Evolutionary conservation across 92 coral and sea anemone species (phyloP).

Genomic region (Actinostola sp.): DNA sequence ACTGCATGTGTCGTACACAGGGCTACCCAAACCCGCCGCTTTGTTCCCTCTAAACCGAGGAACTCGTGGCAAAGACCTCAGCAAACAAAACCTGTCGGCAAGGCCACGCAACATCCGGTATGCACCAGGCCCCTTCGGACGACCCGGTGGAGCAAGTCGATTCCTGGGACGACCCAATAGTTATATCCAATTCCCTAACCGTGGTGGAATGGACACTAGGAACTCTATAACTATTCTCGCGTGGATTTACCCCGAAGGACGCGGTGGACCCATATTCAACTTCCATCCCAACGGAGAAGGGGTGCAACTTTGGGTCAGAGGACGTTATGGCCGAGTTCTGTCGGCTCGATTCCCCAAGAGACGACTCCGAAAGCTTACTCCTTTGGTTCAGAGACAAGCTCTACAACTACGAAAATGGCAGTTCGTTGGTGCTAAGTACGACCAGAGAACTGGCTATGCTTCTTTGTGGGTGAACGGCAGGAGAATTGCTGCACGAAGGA

Average conservation of each 20-base stretch:
- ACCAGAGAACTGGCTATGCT: conserved; percentile 66
- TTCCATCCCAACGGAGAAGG: conserved; percentile 79
- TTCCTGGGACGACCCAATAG: conserved; percentile 43
- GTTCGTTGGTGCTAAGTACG: conserved; percentile 66
- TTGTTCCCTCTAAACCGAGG: conserved; percentile 57
- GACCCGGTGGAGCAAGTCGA: conserved; percentile 52
- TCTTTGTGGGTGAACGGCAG: conserved; percentile 57
- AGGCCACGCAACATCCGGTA: conserved; percentile 41
- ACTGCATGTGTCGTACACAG: background rate
- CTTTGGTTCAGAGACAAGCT: conserved; percentile 24
- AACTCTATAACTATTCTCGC: conserved; percentile 58
- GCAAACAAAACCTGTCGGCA: conserved; percentile 41
- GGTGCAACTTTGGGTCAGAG: conserved; percentile 68
- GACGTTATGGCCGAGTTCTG: conserved; percentile 33
- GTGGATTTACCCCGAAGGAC: conserved; percentile 59
- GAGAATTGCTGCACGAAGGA: conserved; percentile 34
- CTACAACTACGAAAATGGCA: conserved; percentile 64
- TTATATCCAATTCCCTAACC: conserved; percentile 61
- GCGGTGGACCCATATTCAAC: conserved; percentile 76
- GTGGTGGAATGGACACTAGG: conserved; percentile 62
- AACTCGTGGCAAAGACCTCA: conserved; percentile 53
- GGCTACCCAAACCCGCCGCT: conserved; percentile 52
- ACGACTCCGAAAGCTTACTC: conserved; percentile 43
- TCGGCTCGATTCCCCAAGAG: conserved; percentile 66
- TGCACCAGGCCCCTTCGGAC: conserved; percentile 59